Evolutionary conservation across 1,140 invertebrate species (phyloP), one percentile per base, ranked within the genome.

Genomic region (Tribolium castaneum): DNA sequence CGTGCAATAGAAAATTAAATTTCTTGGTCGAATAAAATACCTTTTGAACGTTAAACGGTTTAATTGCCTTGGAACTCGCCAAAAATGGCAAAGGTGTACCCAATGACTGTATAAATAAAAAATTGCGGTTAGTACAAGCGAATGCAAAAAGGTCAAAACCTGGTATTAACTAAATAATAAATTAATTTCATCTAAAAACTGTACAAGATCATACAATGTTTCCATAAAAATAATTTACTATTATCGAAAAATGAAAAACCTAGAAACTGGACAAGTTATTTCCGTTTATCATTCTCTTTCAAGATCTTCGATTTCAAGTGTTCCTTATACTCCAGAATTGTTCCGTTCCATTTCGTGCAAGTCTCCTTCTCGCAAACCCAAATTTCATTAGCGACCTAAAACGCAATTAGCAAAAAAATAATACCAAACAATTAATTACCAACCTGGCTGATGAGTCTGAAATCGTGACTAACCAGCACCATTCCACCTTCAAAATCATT

Each of bases 401-500:
- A 76, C 12, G 34, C 16, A 70, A 22, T 14, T 62, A n/a, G 34
- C 62, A 39, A 39, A 10, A 39, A 39, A 39, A 25, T 9, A 34
- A 59, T 52, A 52, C 6, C 6, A 52, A 14, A 19, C 51, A 78
- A 70, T 14, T 73, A 13, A 80, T 9, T 71, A 85, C 85, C 85
- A 88, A 98, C 97, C 91, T 99, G 98, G 90, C 95, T 98, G 80
- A 99, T 99, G 13, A 99, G 92, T 87, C 98, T 92, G 88, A 99
- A 99, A 89, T 99, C 98, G 92, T 99, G 98, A 88, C 95, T 97
- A 80, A 99, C 98, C 0, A 99, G 91, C 22, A 99, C 96, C 93
- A 99, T 94, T 79, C 98, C 99, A 34, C 99, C 99, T 83, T 98
- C 96, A 86, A 99, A 99, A 82, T 98, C 96, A 85, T 98, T 98